Percentiles rank a stretch among this genome's conserved stretches.
Evolutionary conservation across 2,113 vertebrate genomes (phyloP).

Genomic region (Pyxicephalus adspersus): DNA sequence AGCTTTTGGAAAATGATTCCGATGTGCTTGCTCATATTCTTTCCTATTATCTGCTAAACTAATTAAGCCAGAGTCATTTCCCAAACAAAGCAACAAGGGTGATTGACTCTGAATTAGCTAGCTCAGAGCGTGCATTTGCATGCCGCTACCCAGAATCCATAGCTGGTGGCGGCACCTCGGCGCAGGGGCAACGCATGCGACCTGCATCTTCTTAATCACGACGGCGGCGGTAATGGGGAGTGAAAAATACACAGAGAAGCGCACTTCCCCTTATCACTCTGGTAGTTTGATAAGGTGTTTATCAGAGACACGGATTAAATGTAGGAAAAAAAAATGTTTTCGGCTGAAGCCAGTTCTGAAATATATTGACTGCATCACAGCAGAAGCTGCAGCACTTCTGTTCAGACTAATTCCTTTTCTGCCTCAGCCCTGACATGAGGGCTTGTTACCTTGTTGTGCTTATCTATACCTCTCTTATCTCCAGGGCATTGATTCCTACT

Average conservation of each 20-base stretch:
- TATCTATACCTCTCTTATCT: conserved; percentile 76
- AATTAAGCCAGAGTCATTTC: conserved; percentile 30
- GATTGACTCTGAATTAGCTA: conserved; percentile 14
- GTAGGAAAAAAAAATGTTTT: neutral
- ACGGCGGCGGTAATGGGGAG: neutral
- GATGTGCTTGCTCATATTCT: neutral
- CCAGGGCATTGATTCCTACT: conserved; percentile 71
- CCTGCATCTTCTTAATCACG: conserved; percentile 5
- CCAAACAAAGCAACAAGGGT: conserved; percentile 20
- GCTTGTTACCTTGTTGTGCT: conserved; percentile 68
- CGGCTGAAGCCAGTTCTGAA: conserved; percentile 12
- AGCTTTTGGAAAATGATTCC: neutral
- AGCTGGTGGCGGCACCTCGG: neutral
- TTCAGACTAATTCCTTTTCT: conserved; percentile 65
- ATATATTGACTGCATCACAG: conserved; percentile 38
- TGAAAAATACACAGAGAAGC: neutral
- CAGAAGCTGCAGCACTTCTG: conserved; percentile 7
- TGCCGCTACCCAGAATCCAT: conserved; percentile 18
- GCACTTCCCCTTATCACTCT: conserved; percentile 30
- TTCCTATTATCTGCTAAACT: conserved; percentile 16
- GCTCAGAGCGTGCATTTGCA: neutral
- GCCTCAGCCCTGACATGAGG: conserved; percentile 70
- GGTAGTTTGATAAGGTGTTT: conserved; percentile 45
- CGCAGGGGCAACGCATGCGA: neutral
- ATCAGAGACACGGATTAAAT: conserved; percentile 34